Base-by-base conservation (phyloP, 2,113 vertebrate species). In the Oncorhynchus keta region DNA sequence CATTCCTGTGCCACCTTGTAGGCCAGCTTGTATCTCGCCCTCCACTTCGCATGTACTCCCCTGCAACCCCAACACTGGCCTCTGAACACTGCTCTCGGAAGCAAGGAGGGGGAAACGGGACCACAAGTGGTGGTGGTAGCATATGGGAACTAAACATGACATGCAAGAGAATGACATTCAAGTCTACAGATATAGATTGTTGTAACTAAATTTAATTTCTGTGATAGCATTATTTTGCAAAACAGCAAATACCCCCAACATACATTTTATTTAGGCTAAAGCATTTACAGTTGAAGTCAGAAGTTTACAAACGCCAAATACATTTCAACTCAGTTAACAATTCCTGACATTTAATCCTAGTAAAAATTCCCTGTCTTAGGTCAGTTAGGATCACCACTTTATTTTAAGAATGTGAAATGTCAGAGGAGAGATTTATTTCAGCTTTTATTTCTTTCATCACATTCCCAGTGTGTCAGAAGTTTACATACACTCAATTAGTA, bases 1-100 rank as follows among this genome's bases (percentile, higher is more conserved):
- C 81, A 79, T 83, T 93, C 93, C 68, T 84, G 83, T 0, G 82
- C 90, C 74, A 95, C 78, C 62, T n/a, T n/a, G n/a, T n/a, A 83
- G 88, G 57, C 84, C 81, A 0, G 93, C 89, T 30, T 93, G 92
- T 16, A 96, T 85, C 73, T 81, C 90, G 1, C 84, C 90, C 73
- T 94, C 94, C 26, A 93, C 89, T 70, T 92, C 94, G 88, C 83
- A 90, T 90, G 84, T 95, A 95, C 13, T 89, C 87, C 1, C 70
- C 18, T 20, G 84, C 91, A 62, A 88, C 67, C 4, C 91, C 84
- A 0, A 79, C 73, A 1, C 92, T 94, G 78, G 88, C 89, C 12
- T 80, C 76, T 1, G 93, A 89, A 3, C 85, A 90, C 51, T 82
- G 90, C 26, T 95, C 93, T 20, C 94, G 92, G 78, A 91, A 24